A percentile compares a stretch with the other conserved stretches of the same genome.
Evolutionary conservation across 2,797 vertebrate genomes (phyloP).

Genomic region (Dryobates pubescens): DNA sequence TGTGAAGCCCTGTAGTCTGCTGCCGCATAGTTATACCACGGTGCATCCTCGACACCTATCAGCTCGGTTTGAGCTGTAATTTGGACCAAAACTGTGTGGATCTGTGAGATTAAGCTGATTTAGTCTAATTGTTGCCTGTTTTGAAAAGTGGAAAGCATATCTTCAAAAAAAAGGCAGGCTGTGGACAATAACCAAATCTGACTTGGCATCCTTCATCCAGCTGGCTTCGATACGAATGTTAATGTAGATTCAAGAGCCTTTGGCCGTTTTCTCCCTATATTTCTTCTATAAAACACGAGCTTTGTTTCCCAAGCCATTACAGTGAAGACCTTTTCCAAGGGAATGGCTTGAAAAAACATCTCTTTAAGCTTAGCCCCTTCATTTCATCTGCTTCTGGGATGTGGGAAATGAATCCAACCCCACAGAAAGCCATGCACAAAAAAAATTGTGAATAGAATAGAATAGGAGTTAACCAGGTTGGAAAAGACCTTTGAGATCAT

Average conservation of each 20-base stretch:
- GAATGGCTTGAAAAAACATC: background rate
- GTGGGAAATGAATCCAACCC: background rate
- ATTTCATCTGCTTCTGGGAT: background rate
- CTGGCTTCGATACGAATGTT: background rate
- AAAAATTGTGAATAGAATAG: background rate
- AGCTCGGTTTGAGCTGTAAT: background rate
- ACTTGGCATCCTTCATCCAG: background rate
- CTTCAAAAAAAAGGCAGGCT: background rate
- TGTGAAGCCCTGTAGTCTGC: constrained; percentile 11
- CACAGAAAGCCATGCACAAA: background rate
- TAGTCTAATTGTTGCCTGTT: constrained; percentile 21
- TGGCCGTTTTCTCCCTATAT: background rate
- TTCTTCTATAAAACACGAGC: background rate
- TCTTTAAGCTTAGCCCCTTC: background rate
- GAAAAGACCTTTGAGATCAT: too few species aligned
- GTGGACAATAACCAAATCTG: background rate
- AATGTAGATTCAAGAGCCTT: background rate
- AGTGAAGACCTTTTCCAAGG: background rate
- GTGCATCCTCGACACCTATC: constrained; percentile 9
- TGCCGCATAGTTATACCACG: background rate
- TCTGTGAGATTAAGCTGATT: constrained; percentile 10
- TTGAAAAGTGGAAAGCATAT: background rate
- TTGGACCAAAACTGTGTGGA: background rate
- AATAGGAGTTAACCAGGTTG: too few species aligned
- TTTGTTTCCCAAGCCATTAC: background rate